Percentiles rank a stretch among this genome's conserved stretches.
Conservation (phyloP, 2,797 vertebrate species). For the Poecilia picta region DNA sequence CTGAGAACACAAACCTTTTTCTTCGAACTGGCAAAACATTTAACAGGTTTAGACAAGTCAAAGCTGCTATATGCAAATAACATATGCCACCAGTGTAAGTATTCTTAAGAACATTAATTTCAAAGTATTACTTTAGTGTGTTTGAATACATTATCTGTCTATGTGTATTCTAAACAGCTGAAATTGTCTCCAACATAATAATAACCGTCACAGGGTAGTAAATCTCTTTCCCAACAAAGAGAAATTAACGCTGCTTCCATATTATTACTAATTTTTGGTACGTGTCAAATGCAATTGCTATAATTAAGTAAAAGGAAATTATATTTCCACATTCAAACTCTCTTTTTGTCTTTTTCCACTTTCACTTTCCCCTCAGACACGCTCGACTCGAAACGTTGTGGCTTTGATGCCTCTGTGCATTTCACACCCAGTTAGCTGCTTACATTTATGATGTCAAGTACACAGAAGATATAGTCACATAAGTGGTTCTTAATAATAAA, state of each 20-base stretch:
- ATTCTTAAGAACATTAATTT: not conserved
- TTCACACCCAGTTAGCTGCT: not conserved
- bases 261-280: not conserved
- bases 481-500: not conserved
- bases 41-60: not conserved
- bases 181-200: not conserved
- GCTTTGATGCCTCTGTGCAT: not conserved
- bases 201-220: not conserved
- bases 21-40: not conserved
- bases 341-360: not conserved
- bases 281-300: not conserved
- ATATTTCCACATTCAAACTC: not conserved
- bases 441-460: not conserved
- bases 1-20: no score
- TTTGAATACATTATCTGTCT: not conserved
- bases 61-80: not conserved
- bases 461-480: not conserved
- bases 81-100: not conserved
- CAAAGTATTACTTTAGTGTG: not conserved
- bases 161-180: not conserved
- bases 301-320: not conserved
- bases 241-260: not conserved
- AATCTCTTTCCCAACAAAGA: not conserved
- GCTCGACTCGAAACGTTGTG: not conserved
- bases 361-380: not conserved